Evolutionary conservation across 2,888 invertebrate genomes (phyloP), one percentile per base, ranked within the genome.

Genomic region (Calliopum simillimum): DNA sequence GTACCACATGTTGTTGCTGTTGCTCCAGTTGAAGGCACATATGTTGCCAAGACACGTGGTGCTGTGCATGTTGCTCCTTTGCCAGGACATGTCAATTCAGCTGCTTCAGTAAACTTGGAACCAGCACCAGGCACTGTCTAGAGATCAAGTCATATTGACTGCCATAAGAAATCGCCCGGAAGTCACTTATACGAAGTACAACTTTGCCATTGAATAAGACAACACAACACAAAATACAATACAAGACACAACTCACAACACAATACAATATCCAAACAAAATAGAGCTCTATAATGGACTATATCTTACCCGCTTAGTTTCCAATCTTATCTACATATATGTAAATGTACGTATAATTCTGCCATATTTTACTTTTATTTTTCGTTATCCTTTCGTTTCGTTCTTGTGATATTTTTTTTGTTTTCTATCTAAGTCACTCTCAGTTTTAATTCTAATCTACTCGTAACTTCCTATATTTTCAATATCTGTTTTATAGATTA

Each of bases 41-140:
- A 88, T 77, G 88, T 89, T 63, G 89, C 89, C 68, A 88, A 89
- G 75, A 89, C 87, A 21, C 88, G 88, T 75, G 89, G 89, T 69
- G 87, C 89, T 53, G 82, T 89, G 6, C 89, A 89, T 76, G 86
- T 88, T 55, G 89, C 89, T 58, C 89, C 89, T 3, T 81, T 89
- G 76, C 88, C 88, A 63, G 88, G 88, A 79, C 89, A 89, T 74
- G 21, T 75, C n/a, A 84, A 85, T 76, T 86, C 86, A 23, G 86
- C 84, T 47, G 81, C 83, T 44, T 85, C 86, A 12, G 86, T 89
- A 69, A 89, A 89, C 80, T 85, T 88, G 75, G 86, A 88, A 76
- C 88, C 89, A 63, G 89, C 89, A 75, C 88, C 89, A 77, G 89
- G 89, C 81, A 89, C 89, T 66, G 67, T 76, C 72, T 86, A 85